Base-by-base conservation (phyloP, 2,888 invertebrate species). In the Tineola bisselliella region DNA sequence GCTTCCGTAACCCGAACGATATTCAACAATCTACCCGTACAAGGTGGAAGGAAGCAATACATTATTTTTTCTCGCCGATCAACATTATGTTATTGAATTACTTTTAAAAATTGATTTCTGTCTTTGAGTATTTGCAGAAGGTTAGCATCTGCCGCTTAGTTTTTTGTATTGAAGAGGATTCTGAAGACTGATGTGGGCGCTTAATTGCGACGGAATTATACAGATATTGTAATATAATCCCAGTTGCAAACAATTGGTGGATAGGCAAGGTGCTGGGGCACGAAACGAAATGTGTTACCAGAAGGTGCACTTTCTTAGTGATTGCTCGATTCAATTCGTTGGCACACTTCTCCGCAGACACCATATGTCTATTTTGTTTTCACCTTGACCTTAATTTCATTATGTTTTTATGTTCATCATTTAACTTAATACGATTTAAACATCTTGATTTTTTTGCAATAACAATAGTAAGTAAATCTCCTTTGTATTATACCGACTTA, bases 1-100 rank as follows among this genome's bases (percentile, higher is more conserved):
- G 67, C 73, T 75, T 76, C 76, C 75, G 75, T 75, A 70, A 68
- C 67, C 69, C 69, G 68, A 69, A 68, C 65, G 69, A 69, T 69
- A 64, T 66, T 70, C 67, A 58, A 25, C 25, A 58, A 58, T 58
- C 33, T 33, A 33, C 44, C 31, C 59, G 70, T 68, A 66, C 75
- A 84, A 84, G 84, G 84, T 87, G 86, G 77, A 79, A 86, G 86
- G 86, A 87, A 87, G 86, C 80, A 80, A 87, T 84, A 83, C 75
- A 80, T 86, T 82, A 81, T 74, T 73, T 78, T 48, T 79, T 77
- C 74, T 72, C 69, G 67, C 69, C 76, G 76, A 82, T 84, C 79
- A 72, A 79, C 81, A 81, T 84, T 84, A 83, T 80, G 86, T 86
- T 87, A 87, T 86, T 84, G 84, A 83, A 86, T 86, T 84, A 84